Evolutionary conservation across 1,140 invertebrate species (phyloP).

Genomic region (Octopus sinensis): DNA sequence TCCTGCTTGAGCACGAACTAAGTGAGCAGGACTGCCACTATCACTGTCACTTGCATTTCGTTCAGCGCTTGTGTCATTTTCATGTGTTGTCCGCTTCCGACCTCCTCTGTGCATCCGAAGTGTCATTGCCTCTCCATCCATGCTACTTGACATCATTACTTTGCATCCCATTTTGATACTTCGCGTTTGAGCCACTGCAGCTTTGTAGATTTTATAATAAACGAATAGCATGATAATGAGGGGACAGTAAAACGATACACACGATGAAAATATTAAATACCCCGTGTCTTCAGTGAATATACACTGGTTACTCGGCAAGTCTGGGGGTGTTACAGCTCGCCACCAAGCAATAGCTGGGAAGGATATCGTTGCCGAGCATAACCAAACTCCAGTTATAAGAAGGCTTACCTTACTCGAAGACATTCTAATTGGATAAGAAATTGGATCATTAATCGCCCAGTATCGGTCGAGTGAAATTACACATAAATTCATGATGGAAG

Average conservation of each 20-base stretch:
- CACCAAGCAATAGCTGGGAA: constrained; percentile 94
- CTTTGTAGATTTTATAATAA: constrained; percentile 54
- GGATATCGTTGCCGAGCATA: constrained; percentile 85
- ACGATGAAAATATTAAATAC: constrained; percentile 57
- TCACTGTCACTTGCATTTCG: constrained; percentile 30
- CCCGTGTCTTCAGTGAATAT: constrained; percentile 58
- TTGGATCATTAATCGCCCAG: constrained; percentile 92
- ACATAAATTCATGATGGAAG: constrained; percentile 93
- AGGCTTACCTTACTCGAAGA: constrained; percentile 82
- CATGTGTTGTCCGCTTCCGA: constrained; percentile 11
- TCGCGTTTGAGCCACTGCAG: constrained; percentile 45
- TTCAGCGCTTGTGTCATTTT: not conserved
- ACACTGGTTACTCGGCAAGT: constrained; percentile 43
- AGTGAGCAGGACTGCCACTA: constrained; percentile 27
- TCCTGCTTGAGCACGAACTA: constrained; percentile 20
- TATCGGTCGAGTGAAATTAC: constrained; percentile 78
- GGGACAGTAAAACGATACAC: constrained; percentile 62
- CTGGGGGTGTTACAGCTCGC: constrained; percentile 56
- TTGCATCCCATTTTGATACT: constrained; percentile 47
- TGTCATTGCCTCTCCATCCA: constrained; percentile 50
- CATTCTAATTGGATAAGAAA: constrained; percentile 93
- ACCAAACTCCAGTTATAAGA: constrained; percentile 89
- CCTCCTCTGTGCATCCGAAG: constrained; percentile 51
- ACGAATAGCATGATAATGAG: constrained; percentile 60
- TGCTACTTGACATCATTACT: constrained; percentile 36